These are phyloP conservation scores for Cirrhinus molitorella DNA, from an alignment of 2,797 vertebrate genomes.

Conservation along the genomic window DNA sequence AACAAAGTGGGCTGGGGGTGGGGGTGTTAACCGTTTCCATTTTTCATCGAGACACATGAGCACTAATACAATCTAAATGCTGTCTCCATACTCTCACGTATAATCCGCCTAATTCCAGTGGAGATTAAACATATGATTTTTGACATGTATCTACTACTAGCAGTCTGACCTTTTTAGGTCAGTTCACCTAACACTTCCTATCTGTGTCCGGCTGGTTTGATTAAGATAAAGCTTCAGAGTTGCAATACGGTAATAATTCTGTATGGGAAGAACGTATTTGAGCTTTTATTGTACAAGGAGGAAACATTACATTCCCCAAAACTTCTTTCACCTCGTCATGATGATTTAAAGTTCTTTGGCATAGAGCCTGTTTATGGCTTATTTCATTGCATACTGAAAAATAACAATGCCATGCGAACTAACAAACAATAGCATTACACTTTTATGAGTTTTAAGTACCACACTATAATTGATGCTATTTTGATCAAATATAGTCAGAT, in stretches of 20 bases:
- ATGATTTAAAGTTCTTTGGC: background rate
- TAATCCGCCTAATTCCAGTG: conserved; percentile 79
- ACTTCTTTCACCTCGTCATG: background rate
- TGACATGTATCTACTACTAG: conserved; percentile 83
- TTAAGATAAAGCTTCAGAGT: conserved; percentile 81
- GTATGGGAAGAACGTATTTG: conserved; percentile 10
- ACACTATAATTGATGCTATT: background rate
- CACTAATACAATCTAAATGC: background rate
- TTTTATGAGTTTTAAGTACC: background rate
- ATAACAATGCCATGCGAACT: background rate
- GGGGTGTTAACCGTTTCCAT: conserved; percentile 6
- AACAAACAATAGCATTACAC: background rate
- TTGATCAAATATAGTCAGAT: background rate
- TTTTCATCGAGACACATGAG: conserved; percentile 11
- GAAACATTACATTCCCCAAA: background rate
- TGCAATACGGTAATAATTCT: conserved; percentile 75
- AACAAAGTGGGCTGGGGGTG: background rate
- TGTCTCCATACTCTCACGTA: conserved; percentile 69
- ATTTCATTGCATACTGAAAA: background rate
- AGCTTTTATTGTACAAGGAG: background rate
- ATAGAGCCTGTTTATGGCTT: background rate
- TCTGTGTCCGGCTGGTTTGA: conserved; percentile 83
- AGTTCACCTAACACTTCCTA: conserved; percentile 83
- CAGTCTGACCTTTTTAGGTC: conserved; percentile 78
- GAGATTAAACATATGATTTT: conserved; percentile 83